Evolutionary conservation across 2,797 vertebrate genomes (phyloP).

Genomic region (Alfaro cultratus): DNA sequence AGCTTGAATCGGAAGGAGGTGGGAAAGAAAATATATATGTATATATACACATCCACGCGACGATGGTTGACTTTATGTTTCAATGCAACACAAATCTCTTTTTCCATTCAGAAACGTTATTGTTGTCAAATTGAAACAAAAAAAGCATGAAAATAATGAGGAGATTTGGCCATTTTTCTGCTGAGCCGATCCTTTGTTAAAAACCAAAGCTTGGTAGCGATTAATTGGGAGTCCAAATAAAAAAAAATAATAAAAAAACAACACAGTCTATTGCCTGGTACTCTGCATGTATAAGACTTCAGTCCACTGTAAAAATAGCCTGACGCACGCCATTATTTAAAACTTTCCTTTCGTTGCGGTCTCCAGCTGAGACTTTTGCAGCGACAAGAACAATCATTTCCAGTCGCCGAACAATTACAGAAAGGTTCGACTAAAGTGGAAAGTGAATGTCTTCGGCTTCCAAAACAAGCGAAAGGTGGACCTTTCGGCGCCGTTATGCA

Average conservation of each 20-base stretch:
- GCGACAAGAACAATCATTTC: slow-evolving; percentile 45
- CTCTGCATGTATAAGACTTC: slow-evolving; percentile 47
- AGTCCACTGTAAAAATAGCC: slow-evolving; percentile 46
- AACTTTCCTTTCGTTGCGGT: slow-evolving; percentile 22
- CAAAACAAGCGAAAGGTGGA: slow-evolving; percentile 16
- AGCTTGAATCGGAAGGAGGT: slow-evolving; percentile 16
- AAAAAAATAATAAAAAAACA: not conserved
- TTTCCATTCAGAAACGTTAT: slow-evolving; percentile 13
- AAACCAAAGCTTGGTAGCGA: slow-evolving; percentile 33
- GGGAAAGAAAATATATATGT: too few species aligned
- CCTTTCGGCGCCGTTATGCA: slow-evolving; percentile 21
- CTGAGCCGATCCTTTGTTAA: slow-evolving; percentile 27
- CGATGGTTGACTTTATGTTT: slow-evolving; percentile 25
- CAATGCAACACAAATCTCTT: slow-evolving; percentile 12
- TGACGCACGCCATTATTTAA: slow-evolving; percentile 43
- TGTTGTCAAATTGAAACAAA: slow-evolving; percentile 16
- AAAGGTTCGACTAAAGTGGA: slow-evolving; percentile 27
- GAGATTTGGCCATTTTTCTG: slow-evolving; percentile 31
- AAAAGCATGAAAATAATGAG: slow-evolving; percentile 28
- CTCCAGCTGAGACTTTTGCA: slow-evolving; percentile 40
- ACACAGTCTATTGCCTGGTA: slow-evolving; percentile 32
- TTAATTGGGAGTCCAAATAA: slow-evolving; percentile 40
- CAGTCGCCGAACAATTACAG: slow-evolving; percentile 20
- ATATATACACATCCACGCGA: not conserved
- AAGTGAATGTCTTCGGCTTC: slow-evolving; percentile 19